Base-by-base conservation (phyloP, 2,797 vertebrate species). In the Scleropages formosus region DNA sequence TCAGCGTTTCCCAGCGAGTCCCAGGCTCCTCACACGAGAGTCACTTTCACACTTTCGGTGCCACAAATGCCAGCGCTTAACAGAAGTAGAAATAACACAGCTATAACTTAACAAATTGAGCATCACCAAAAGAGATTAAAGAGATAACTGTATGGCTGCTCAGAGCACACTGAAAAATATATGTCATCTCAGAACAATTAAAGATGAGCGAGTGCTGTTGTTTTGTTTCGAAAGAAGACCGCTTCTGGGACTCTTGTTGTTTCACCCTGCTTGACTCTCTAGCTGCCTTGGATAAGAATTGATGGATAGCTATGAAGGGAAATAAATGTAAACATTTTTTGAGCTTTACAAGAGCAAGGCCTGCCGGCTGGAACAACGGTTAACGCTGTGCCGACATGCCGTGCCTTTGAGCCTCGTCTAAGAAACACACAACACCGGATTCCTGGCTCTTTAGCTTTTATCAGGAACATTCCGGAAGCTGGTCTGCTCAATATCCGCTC, bases 401-500 rank as follows among this genome's bases (percentile, higher is more conserved):
- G 20, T 9, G 8, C 26, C 12, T 72, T 73, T 39, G 39, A 63
- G 12, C 16, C 31, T 60, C 26, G 18, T 60, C 51, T 60, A 44
- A 47, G 18, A 62, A 63, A 24, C 58, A 27, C 46, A 60, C 3
- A 62, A 31, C 47, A 70, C 8, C 26, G 44, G 26, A 15, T 70
- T 70, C 39, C 44, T 39, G 15, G 47, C 44, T 11, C 20, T 76
- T 31, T 53, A 66, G 62, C 6, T 59, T 22, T 70, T 63, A 18
- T 70, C 12, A 68, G 9, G 65, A 44, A 75, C 56, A 63, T 75
- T 73, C 63, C 74, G 71, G 80, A 69, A 79, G 73, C 72, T 60
- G 80, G 61, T 53, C 79, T 49, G 79, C 72, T 78, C 65, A 75
- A 80, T 75, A 74, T 79, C 77, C 72, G 67, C 24, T 61, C 61